phyloP scores from a whole-genome alignment of 2,888 invertebrate species.

The Stenolophus ochropezus region DNA sequence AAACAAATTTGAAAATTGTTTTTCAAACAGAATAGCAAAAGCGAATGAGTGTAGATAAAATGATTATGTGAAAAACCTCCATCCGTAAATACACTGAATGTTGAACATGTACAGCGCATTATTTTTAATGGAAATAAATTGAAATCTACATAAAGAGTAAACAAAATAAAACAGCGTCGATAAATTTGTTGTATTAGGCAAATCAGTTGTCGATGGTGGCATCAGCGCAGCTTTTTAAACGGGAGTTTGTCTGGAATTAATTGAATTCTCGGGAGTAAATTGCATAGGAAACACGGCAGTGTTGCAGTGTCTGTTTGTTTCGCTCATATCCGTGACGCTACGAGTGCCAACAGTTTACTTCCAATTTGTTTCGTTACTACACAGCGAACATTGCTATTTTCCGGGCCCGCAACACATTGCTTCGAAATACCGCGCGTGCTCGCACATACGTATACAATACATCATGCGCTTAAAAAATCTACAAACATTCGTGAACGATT shows the following conservation, averaged over 20 bases:
- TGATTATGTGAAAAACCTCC: background rate
- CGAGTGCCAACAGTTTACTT: slow-evolving; percentile 49
- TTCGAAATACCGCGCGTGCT: background rate
- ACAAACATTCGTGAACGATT: too few species aligned
- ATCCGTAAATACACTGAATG: background rate
- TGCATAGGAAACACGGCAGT: slow-evolving; percentile 46
- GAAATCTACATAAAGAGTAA: background rate
- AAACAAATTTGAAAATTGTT: background rate
- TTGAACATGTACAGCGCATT: background rate
- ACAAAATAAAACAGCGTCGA: background rate
- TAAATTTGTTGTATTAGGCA: slow-evolving; percentile 5
- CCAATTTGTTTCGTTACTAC: slow-evolving; percentile 47
- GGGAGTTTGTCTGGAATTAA: slow-evolving; percentile 53
- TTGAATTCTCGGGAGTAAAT: slow-evolving; percentile 56
- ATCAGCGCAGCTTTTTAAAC: slow-evolving; percentile 35
- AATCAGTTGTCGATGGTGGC: background rate
- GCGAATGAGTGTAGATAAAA: background rate
- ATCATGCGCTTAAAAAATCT: background rate
- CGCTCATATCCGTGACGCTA: slow-evolving; percentile 43
- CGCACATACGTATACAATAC: background rate
- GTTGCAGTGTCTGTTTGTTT: slow-evolving; percentile 37
- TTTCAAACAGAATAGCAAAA: background rate
- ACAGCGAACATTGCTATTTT: slow-evolving; percentile 34
- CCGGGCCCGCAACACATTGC: background rate
- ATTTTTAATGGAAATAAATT: background rate